These are phyloP conservation scores for Vidua macroura DNA, from an alignment of 2,113 vertebrate species.

Conservation along the genomic window DNA sequence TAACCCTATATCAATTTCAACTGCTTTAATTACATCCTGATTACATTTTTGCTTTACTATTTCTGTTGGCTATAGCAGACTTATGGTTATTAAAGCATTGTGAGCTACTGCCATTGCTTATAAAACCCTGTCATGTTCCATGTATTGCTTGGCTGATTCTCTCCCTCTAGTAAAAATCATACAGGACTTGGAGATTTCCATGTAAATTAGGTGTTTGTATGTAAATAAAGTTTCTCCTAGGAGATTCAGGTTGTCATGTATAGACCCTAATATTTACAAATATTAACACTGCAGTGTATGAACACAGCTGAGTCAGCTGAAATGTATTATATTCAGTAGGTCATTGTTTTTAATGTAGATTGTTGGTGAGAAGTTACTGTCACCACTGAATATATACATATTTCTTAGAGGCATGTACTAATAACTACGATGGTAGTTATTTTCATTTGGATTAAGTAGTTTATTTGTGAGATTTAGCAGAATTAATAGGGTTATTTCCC, in stretches of 20 bases:
- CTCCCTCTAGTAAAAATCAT: neutral
- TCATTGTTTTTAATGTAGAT: neutral
- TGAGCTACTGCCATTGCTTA: neutral
- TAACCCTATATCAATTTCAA: neutral
- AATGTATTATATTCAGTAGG: neutral
- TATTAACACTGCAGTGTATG: neutral
- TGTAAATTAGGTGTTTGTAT: neutral
- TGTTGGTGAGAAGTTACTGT: neutral
- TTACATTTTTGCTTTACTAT: neutral
- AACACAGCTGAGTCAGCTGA: neutral
- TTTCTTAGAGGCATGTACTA: neutral
- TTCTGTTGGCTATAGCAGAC: neutral
- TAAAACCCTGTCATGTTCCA: neutral
- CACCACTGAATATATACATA: neutral
- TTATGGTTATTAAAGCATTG: neutral
- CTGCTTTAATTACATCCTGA: neutral
- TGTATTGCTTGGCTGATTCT: neutral
- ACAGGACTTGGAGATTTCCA: neutral
- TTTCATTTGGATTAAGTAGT: neutral
- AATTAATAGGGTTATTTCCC: neutral
- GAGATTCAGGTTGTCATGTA: neutral
- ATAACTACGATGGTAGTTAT: neutral
- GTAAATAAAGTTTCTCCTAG: neutral
- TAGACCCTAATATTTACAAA: neutral
- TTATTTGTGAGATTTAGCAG: neutral